Evolutionary conservation across 2,797 vertebrate species (phyloP), one percentile per base, ranked within the genome.

Genomic region (Pteronotus mesoamericanus): DNA sequence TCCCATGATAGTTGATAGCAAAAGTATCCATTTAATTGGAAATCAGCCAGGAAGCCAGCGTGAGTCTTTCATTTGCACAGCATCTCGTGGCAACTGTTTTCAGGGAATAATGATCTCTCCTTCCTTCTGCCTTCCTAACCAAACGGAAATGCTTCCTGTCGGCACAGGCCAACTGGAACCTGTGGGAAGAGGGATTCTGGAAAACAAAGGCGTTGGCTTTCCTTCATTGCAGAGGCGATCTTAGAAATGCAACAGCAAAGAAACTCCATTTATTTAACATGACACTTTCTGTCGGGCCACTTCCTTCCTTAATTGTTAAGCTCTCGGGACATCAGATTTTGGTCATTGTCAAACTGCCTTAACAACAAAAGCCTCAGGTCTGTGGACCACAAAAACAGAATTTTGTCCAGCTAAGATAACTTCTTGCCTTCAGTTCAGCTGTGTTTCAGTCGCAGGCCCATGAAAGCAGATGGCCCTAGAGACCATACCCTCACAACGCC

Each of bases 11-110:
- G 80, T 34, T 91, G 42, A 94, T 44, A 96, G 39, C 26, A 66
- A 95, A 96, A 80, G 3, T 21, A 80, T 24, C 59, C 39, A 86
- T 68, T 85, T 80, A 94, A 48, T 53, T 80, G 46, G 61, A 95
- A 94, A 94, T 84, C 12, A 86, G 16, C 34, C 5, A 71, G 21
- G 51, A 89, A 82, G 24, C 9, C 53, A 48, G 4, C 37, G 26
- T 59, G 44, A 79, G 39, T 18, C 12, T 53, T 44, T 96, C 51
- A 26, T 55, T 12, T 46, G 22, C 6, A 11, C 8, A 89, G n/a
- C 34, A 19, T 53, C 34, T 75, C 55, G 32, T 44, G 93, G 42
- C 29, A 94, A 78, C 21, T 53, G 8, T 22, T 22, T 51, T 64
- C 34, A 75, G 78, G 80, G 19, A 74, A 44, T 6, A n/a, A 75